A percentile compares a stretch with the other conserved stretches of the same genome.
phyloP scores from a whole-genome alignment of 2,888 invertebrate genomes.

The Amphipoea lucens region DNA sequence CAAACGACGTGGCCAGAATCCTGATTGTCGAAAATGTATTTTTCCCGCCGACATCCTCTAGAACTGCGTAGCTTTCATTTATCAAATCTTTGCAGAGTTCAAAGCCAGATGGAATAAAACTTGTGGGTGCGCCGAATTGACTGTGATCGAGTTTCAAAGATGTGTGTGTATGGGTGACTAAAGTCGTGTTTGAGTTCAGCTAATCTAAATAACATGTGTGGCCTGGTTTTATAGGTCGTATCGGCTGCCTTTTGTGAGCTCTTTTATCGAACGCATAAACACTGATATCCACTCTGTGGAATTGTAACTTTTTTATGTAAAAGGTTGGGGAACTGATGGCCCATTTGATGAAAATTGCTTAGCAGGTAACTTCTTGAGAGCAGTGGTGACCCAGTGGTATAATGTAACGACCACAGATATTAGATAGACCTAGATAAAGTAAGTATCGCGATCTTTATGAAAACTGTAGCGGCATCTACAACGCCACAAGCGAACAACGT shows the following conservation, averaged over 20 bases:
- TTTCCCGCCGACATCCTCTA: constrained; percentile 45
- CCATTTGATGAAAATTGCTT: not conserved
- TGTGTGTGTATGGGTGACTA: not conserved
- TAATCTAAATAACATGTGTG: constrained; percentile 3
- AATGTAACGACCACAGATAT: no score
- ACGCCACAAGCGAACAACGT: no score
- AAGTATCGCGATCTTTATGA: no score
- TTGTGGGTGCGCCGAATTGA: constrained; percentile 27
- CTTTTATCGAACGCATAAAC: not conserved
- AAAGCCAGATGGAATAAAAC: constrained; percentile 42
- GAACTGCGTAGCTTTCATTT: constrained; percentile 52
- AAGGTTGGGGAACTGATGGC: not conserved
- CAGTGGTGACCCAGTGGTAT: not conserved
- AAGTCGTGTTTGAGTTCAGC: constrained; percentile 15
- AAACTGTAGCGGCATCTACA: no score
- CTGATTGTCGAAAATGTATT: constrained; percentile 61
- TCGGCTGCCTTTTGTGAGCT: not conserved
- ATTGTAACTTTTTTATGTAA: not conserved
- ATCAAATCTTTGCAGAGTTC: constrained; percentile 53
- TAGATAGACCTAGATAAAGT: no score
- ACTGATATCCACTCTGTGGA: not conserved
- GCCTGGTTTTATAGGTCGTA: not conserved
- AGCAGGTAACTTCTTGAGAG: not conserved
- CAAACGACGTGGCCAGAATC: constrained; percentile 60
- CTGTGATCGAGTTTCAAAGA: constrained; percentile 19